Evolutionary conservation across 2,113 vertebrate genomes (phyloP).

Genomic region (Dunckerocampus dactyliophorus): DNA sequence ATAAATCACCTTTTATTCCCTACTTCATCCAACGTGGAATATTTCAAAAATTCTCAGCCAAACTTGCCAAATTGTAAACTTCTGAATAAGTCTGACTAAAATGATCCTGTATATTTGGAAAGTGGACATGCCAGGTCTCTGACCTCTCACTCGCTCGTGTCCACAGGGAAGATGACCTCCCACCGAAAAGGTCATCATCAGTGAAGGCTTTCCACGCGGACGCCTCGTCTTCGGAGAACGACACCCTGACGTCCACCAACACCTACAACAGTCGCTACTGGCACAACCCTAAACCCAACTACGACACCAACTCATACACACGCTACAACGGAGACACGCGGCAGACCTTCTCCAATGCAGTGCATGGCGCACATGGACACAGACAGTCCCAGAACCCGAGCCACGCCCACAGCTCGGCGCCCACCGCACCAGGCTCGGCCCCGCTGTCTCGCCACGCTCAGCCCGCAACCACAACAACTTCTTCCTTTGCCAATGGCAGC

Average conservation of each 20-base stretch:
- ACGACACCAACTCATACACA: constrained; percentile 84
- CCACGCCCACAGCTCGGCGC: constrained; percentile 36
- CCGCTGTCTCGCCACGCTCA: constrained; percentile 53
- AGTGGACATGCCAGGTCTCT: neutral
- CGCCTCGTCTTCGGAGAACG: constrained; percentile 91
- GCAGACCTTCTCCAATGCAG: constrained; percentile 79
- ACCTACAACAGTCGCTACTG: constrained; percentile 96
- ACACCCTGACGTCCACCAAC: constrained; percentile 94
- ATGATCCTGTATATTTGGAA: neutral
- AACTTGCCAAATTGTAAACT: too few species aligned
- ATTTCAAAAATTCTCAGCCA: too few species aligned
- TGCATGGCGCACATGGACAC: constrained; percentile 35
- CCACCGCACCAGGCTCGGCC: constrained; percentile 50
- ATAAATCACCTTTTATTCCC: too few species aligned
- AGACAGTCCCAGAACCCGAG: constrained; percentile 40
- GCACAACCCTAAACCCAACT: constrained; percentile 86
- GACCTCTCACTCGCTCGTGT: constrained; percentile 7
- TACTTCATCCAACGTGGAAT: too few species aligned
- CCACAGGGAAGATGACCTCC: constrained; percentile 92
- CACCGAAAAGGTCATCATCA: constrained; percentile 87
- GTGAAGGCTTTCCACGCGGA: constrained; percentile 90
- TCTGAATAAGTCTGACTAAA: too few species aligned
- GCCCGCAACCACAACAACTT: constrained; percentile 12
- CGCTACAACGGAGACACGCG: constrained; percentile 83
- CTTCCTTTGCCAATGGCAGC: constrained; percentile 77